Conservation (phyloP, 1,140 invertebrate species). For the Camponotus pennsylvanicus region DNA sequence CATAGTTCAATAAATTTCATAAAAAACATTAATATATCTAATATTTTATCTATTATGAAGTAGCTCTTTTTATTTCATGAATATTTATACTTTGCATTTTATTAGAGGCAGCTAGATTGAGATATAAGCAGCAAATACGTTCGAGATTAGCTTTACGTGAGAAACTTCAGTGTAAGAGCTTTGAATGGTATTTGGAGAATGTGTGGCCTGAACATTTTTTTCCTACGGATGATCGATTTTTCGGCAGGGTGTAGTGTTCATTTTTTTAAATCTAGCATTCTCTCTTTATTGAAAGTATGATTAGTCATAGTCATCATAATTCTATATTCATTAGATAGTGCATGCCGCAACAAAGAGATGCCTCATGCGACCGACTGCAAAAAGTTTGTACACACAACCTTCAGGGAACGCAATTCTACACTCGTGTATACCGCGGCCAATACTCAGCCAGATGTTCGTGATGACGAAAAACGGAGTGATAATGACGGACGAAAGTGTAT, state of each 20-base stretch:
- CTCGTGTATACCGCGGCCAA: constrained; percentile 84
- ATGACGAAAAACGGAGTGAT: constrained; percentile 89
- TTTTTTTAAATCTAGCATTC: background rate
- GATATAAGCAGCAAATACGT: constrained; percentile 90
- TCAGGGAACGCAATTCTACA: constrained; percentile 89
- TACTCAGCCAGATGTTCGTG: constrained; percentile 91
- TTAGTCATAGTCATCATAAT: constrained; percentile 4
- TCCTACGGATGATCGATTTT: constrained; percentile 93
- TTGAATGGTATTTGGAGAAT: constrained; percentile 98
- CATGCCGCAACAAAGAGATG: constrained; percentile 87
- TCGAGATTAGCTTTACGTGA: constrained; percentile 92
- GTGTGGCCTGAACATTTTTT: constrained; percentile 97
- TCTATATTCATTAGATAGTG: constrained; percentile 83
- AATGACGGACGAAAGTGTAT: constrained; percentile 92
- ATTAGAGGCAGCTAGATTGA: constrained; percentile 88
- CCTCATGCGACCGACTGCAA: constrained; percentile 87
- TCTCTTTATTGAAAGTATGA: background rate
- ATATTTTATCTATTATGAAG: too few relatives aligned
- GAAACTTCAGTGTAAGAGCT: constrained; percentile 94
- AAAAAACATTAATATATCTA: too few relatives aligned
- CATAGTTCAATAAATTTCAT: too few relatives aligned
- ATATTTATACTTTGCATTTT: constrained; percentile 26
- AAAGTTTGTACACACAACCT: constrained; percentile 87
- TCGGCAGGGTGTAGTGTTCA: constrained; percentile 88
- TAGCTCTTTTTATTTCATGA: constrained; percentile 2